phyloP scores from a whole-genome alignment of 2,888 invertebrate species.

The Tiliacea citrago region DNA sequence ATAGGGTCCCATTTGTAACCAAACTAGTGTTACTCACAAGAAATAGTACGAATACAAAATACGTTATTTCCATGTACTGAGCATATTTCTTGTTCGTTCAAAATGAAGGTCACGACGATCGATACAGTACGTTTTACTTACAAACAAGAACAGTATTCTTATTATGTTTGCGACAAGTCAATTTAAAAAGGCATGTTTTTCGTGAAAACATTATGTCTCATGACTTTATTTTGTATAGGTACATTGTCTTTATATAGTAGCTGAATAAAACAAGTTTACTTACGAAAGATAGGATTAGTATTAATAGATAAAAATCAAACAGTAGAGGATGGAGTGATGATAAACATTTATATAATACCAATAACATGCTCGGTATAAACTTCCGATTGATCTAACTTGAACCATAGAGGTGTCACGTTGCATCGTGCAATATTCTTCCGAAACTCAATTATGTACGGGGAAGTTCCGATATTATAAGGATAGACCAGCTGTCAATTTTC shows the following conservation, averaged over 20 bases:
- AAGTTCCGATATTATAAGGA: neutral
- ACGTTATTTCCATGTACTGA: slow-evolving; percentile 42
- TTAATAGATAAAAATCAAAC: neutral
- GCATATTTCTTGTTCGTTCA: slow-evolving; percentile 40
- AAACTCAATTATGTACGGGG: neutral
- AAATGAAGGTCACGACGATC: slow-evolving; percentile 55
- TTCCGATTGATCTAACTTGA: neutral
- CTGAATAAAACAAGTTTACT: neutral
- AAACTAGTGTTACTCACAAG: slow-evolving; percentile 9
- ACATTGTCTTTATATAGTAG: neutral
- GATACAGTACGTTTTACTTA: slow-evolving; percentile 41
- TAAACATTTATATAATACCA: neutral
- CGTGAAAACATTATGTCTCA: neutral
- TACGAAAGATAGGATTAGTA: neutral
- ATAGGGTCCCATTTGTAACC: slow-evolving; percentile 24
- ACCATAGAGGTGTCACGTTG: neutral
- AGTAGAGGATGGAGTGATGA: neutral
- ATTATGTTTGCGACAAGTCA: slow-evolving; percentile 42
- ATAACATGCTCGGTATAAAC: neutral
- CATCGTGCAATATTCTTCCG: neutral
- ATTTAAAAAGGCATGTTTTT: slow-evolving; percentile 22
- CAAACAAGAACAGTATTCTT: slow-evolving; percentile 46
- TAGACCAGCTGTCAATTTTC: neutral
- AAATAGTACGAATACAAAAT: slow-evolving; percentile 44
- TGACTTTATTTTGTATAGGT: slow-evolving; percentile 3